Base-by-base conservation (phyloP, 2,113 vertebrate genomes). In the Aphelocoma coerulescens region DNA sequence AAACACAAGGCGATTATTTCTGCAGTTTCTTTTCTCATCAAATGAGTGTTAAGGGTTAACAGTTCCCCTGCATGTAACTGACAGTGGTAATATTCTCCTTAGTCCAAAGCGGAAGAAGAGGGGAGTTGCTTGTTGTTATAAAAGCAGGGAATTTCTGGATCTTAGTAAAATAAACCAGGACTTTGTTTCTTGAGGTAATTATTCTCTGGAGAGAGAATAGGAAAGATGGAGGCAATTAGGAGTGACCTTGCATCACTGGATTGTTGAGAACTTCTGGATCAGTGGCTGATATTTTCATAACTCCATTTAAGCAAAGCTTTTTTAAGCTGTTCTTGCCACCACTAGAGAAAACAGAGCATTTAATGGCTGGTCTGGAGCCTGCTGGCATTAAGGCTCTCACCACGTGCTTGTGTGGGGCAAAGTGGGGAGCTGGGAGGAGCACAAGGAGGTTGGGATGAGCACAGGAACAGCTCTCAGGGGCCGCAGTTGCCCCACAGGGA, bases 111-210 rank as follows among this genome's bases (percentile, higher is more conserved):
- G 94, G 97, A 97, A 97, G 89, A 95, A 93, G 88, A 95, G 86
- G 92, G 95, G 94, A 98, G 97, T 96, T 93, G 94, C 93, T 94
- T 97, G 88, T 97, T 97, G 94, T 97, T 97, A 61, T 95, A 83
- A 94, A 97, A 97, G 96, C 81, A 41, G 95, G 78, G 92, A 98
- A 97, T 97, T 98, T 98, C 96, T 98, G 96, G 91, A 98, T 98
- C 97, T 97, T 95, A 96, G 97, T 98, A 98, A 98, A 98, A 98
- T 97, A 98, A 98, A 98, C 97, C 96, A 98, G 96, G 95, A 96
- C 97, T 97, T 97, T 97, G 95, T 98, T 98, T 98, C 97, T 97
- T 97, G 97, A 97, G 97, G 93, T 98, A 98, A 98, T 98, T 98
- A 97, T 97, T 96, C 97, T 98, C 97, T 97, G 89, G 98, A 97